phyloP scores from a whole-genome alignment of 2,888 invertebrate species.

The Oscheius sp. region DNA sequence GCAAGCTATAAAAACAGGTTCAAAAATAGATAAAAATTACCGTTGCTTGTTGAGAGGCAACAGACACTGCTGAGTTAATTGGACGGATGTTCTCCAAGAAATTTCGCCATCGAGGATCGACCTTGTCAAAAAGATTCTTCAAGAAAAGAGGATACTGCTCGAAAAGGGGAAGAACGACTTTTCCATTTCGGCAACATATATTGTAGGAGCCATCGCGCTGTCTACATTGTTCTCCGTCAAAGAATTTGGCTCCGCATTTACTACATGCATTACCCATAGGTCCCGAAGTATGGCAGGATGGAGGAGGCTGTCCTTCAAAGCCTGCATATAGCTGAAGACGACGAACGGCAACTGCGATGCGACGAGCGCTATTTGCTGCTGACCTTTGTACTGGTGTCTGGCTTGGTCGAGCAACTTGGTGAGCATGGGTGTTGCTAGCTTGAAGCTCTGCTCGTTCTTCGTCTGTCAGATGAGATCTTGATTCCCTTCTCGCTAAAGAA shows the following conservation, averaged over 20 bases:
- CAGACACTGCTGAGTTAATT: slow-evolving; percentile 34
- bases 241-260: slow-evolving; percentile 18
- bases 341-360: background rate
- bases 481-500: too few relatives aligned
- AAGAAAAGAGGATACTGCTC: slow-evolving; percentile 3
- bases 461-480: too few relatives aligned
- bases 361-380: background rate
- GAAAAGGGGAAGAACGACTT: background rate
- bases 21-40: too few relatives aligned
- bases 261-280: background rate
- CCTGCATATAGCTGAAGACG: background rate
- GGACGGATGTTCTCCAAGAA: slow-evolving; percentile 19
- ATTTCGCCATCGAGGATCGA: background rate
- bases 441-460: background rate
- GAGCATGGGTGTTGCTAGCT: background rate
- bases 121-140: background rate
- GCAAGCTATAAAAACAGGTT: slow-evolving; percentile 34
- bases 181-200: slow-evolving; percentile 12
- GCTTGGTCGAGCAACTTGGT: background rate
- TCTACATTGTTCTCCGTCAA: background rate
- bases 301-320: background rate
- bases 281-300: background rate
- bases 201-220: background rate
- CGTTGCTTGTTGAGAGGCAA: slow-evolving; percentile 20
- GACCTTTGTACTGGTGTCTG: background rate